Conservation (phyloP, 2,888 invertebrate genomes). For the Ophion ellenae region DNA sequence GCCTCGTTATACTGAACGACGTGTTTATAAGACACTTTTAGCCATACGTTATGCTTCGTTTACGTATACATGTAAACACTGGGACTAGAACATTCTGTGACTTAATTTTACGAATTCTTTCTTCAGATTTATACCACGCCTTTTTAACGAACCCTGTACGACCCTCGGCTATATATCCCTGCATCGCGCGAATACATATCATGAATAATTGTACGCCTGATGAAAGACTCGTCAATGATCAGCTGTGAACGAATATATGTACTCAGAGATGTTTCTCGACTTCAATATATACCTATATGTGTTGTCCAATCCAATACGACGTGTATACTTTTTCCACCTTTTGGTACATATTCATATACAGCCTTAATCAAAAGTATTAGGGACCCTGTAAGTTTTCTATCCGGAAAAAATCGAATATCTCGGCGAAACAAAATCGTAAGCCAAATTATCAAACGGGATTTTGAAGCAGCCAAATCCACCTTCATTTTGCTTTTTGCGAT, state of each 20-base stretch:
- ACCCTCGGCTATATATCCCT: slow-evolving; percentile 1
- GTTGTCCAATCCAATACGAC: slow-evolving; percentile 20
- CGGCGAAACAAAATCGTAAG: not conserved
- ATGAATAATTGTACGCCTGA: slow-evolving; percentile 18
- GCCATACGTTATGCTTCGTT: slow-evolving; percentile 12
- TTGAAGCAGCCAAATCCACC: no score
- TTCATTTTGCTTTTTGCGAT: no score
- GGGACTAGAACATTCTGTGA: slow-evolving; percentile 55
- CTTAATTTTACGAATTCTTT: slow-evolving; percentile 38
- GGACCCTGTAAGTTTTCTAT: not conserved
- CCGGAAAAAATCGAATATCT: not conserved
- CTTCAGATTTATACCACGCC: slow-evolving; percentile 26
- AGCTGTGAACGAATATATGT: slow-evolving; percentile 55
- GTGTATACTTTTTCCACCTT: slow-evolving; percentile 12
- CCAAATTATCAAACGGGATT: not conserved
- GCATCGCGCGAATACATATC: slow-evolving; percentile 7
- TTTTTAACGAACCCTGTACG: slow-evolving; percentile 35
- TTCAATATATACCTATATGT: slow-evolving; percentile 15
- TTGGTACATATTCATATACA: slow-evolving; percentile 9
- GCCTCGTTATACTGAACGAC: slow-evolving; percentile 25
- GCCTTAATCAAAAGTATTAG: not conserved
- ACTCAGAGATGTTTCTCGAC: slow-evolving; percentile 21
- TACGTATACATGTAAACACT: slow-evolving; percentile 22
- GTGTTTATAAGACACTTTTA: slow-evolving; percentile 14
- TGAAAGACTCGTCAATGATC: slow-evolving; percentile 53